phyloP scores from a whole-genome alignment of 2,797 vertebrate species.

The Catamblyrhynchus diadema region DNA sequence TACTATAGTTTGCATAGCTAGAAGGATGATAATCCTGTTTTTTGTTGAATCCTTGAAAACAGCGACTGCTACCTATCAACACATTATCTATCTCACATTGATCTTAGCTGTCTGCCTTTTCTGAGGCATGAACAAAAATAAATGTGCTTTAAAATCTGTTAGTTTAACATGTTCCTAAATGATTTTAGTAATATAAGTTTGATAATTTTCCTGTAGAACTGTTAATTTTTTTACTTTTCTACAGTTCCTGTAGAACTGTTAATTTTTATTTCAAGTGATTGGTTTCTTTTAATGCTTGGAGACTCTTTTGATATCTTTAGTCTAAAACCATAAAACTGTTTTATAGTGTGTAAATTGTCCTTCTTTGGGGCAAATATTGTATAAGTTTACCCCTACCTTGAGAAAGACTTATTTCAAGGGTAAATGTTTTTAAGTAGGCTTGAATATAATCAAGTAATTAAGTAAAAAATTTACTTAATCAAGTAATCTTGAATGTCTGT shows the following conservation, averaged over 20 bases:
- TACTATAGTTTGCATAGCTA: not conserved
- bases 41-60: not conserved
- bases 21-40: not conserved
- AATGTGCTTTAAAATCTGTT: not conserved
- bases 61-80: not conserved
- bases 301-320: not conserved
- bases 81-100: not conserved
- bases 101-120: not conserved
- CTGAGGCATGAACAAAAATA: not conserved
- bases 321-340: not conserved
- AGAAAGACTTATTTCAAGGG: not conserved
- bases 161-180: not conserved
- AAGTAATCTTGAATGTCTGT: not conserved
- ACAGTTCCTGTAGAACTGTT: not conserved
- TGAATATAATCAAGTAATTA: not conserved
- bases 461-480: not conserved
- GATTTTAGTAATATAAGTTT: not conserved
- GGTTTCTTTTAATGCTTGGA: not conserved
- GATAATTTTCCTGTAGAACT: not conserved
- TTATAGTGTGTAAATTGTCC: not conserved
- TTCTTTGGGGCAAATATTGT: not conserved
- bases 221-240: not conserved
- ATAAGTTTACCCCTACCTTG: not conserved
- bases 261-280: not conserved
- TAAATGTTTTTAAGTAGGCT: not conserved